Percentiles rank a stretch among this genome's conserved stretches.
phyloP scores from a whole-genome alignment of 2,113 vertebrate genomes.

The Melanerpes formicivorus region DNA sequence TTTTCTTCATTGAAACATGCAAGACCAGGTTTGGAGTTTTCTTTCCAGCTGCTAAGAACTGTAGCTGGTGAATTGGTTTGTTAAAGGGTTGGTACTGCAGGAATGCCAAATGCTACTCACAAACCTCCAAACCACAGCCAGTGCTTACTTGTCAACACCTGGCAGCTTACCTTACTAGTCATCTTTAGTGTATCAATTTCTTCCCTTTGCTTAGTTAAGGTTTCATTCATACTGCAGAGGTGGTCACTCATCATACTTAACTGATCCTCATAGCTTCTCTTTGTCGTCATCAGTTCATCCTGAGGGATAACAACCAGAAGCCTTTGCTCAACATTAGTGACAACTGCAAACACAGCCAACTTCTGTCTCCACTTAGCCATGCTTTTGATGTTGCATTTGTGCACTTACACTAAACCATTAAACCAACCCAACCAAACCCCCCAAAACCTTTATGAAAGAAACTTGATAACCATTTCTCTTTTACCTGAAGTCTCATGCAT shows the following conservation, averaged over 20 bases:
- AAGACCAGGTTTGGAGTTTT: background rate
- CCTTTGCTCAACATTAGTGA: background rate
- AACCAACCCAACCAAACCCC: too few species aligned
- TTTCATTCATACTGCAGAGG: constrained; percentile 98
- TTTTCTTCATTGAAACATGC: background rate
- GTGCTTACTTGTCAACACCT: background rate
- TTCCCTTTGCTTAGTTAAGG: constrained; percentile 93
- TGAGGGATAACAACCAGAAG: constrained; percentile 29
- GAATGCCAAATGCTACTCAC: background rate
- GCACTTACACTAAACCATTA: background rate
- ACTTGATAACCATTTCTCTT: background rate
- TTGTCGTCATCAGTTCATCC: constrained; percentile 95
- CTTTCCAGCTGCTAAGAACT: background rate
- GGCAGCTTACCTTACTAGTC: constrained; percentile 84
- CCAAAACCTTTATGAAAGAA: background rate
- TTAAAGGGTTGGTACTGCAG: background rate
- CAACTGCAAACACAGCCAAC: background rate
- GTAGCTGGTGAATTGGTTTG: background rate
- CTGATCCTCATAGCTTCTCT: constrained; percentile 97
- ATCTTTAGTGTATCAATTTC: constrained; percentile 96
- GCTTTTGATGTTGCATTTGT: background rate
- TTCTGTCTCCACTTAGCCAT: background rate
- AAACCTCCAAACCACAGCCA: background rate
- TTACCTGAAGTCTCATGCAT: background rate
- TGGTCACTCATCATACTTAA: constrained; percentile 99